A percentile compares a stretch with the other conserved stretches of the same genome.
Conservation (phyloP, 2,797 vertebrate species). For the Trachurus trachurus region DNA sequence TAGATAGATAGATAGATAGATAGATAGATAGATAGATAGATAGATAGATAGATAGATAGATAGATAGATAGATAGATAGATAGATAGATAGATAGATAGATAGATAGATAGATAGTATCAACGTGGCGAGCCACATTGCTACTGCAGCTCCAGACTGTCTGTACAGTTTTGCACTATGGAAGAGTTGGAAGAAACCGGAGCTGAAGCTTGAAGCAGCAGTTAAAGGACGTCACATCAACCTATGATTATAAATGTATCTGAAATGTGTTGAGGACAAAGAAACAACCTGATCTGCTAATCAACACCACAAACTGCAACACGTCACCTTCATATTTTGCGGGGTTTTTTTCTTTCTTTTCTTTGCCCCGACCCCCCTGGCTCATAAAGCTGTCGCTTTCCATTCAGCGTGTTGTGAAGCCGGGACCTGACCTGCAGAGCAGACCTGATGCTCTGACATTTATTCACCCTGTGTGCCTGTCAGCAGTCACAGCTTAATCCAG, state of each 20-base stretch:
- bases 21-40: no score
- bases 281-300: neutral
- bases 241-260: neutral
- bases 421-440: slow-evolving; percentile 32
- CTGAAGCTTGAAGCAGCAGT: neutral
- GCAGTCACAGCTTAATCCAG: slow-evolving; percentile 66
- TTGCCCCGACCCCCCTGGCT: neutral
- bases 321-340: neutral
- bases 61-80: no score
- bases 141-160: neutral
- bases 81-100: no score
- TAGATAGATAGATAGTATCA: no score
- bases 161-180: neutral
- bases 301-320: neutral
- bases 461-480: slow-evolving; percentile 59
- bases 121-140: neutral
- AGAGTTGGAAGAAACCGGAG: neutral
- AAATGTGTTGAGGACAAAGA: neutral
- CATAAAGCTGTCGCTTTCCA: slow-evolving; percentile 49
- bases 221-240: neutral
- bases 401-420: slow-evolving; percentile 34
- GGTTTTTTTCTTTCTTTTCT: no score
- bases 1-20: no score
- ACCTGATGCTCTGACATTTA: slow-evolving; percentile 49
- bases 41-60: no score